Conservation (phyloP, 2,888 invertebrate species). For the Agrotis segetum region DNA sequence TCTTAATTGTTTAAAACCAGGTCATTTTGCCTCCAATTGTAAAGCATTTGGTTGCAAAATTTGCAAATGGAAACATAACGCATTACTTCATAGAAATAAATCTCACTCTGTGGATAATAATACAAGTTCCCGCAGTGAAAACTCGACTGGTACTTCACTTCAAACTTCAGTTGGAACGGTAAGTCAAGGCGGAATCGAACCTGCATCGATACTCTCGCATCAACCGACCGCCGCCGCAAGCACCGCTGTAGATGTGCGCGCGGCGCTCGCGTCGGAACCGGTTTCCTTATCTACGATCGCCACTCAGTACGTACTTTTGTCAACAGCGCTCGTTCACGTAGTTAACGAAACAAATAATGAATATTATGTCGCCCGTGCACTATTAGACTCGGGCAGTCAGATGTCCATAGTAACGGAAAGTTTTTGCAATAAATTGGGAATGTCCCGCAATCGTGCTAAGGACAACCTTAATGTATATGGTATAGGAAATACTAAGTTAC, state of each 20-base stretch:
- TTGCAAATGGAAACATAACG: conserved; percentile 17
- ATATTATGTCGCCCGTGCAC: conserved; percentile 17
- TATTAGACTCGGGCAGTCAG: conserved; percentile 27
- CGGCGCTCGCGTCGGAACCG: conserved; percentile 6
- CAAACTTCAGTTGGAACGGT: conserved; percentile 4
- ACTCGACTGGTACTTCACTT: not conserved
- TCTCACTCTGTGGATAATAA: conserved; percentile 8
- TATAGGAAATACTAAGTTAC: conserved; percentile 6
- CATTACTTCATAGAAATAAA: conserved; percentile 19
- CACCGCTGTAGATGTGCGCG: not conserved
- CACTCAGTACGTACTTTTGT: conserved; percentile 12
- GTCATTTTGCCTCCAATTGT: conserved; percentile 16
- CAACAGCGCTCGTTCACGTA: conserved; percentile 14
- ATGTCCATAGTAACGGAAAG: conserved; percentile 12
- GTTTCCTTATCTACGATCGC: conserved; percentile 17
- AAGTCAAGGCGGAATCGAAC: not conserved
- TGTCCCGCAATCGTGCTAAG: not conserved
- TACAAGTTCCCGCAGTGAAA: not conserved
- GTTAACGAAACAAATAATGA: conserved; percentile 4
- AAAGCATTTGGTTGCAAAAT: conserved; percentile 22
- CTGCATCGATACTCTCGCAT: not conserved
- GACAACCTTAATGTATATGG: not conserved
- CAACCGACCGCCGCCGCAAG: not conserved
- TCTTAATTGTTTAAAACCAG: conserved; percentile 9
- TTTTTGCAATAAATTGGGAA: not conserved